Evolutionary conservation across 2,888 invertebrate species (phyloP), one percentile per base, ranked within the genome.

Genomic region (Scaeva pyrastri): DNA sequence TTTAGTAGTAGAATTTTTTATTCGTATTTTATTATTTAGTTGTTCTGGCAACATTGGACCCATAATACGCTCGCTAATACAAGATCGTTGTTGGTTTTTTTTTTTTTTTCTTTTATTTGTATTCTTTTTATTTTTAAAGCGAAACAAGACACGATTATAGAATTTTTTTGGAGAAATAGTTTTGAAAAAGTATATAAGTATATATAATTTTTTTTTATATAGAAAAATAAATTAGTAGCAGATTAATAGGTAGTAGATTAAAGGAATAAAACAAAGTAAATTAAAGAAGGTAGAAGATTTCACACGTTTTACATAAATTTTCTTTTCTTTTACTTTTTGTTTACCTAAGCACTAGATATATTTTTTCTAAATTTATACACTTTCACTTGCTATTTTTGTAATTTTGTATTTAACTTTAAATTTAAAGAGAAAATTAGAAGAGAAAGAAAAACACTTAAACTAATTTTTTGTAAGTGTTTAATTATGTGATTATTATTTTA

Each of bases 1-100:
- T 68, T 66, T 58, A 66, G 50, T 64, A 50, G 31, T 31, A 31
- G 5, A 7, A 7, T 58, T 71, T 83, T 68, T 39, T 48, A 79
- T 85, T 60, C 5, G 5, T 31, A 8, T 31, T 7, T 31, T 31
- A 31, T 85, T 58, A 80, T 88, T 77, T 50, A 85, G 87, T 68
- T 83, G 80, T 62, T 87, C 72, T 77, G 76, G 81, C 85, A 89
- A 88, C 88, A 88, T 89, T 89, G 89, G 89, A 89, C 88, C 89
- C 89, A 89, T 89, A 88, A 84, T 89, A 88, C 70, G 64, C 85
- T 84, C 86, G 68, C 62, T 79, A 66, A 56, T 72, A 31, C 31
- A 52, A 70, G 88, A 86, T 88, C 88, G 88, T 88, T 88, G 75
- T 82, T 73, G 72, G 52, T 75, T 64, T 39, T 82, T 80, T 73